A percentile compares a stretch with the other conserved stretches of the same genome.
These are phyloP conservation scores for Nephrocerus scutellatus DNA, from an alignment of 2,888 invertebrate genomes.

Conservation along the genomic window DNA sequence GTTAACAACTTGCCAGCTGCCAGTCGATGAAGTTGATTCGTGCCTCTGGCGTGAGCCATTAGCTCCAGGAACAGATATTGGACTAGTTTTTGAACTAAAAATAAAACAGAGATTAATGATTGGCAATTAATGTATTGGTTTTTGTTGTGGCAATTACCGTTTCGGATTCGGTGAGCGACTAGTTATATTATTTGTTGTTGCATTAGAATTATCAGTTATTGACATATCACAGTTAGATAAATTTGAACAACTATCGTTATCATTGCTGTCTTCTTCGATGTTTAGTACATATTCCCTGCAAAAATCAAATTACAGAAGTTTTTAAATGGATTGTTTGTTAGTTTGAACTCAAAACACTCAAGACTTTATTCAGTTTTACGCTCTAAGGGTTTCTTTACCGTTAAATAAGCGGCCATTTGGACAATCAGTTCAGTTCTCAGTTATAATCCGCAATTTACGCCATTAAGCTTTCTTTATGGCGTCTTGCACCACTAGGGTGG, in stretches of 20 bases:
- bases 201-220: conserved; percentile 39
- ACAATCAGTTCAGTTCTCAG: conserved; percentile 1
- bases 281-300: conserved; percentile 36
- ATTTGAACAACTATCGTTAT: conserved; percentile 44
- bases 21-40: conserved; percentile 54
- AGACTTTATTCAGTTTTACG: too few species aligned
- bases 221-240: conserved; percentile 46
- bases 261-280: conserved; percentile 45
- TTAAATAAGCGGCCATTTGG: conserved; percentile 2
- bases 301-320: background rate
- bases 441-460: too few species aligned
- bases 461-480: too few species aligned
- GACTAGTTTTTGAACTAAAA: conserved; percentile 51
- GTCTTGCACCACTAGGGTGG: too few species aligned
- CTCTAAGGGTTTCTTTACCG: too few species aligned
- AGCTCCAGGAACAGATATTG: conserved; percentile 55
- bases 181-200: conserved; percentile 34
- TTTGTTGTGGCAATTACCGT: conserved; percentile 27
- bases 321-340: background rate
- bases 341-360: background rate
- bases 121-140: background rate
- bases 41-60: conserved; percentile 52
- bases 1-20: conserved; percentile 65
- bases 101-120: background rate
- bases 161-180: conserved; percentile 44